Evolutionary conservation across 2,888 invertebrate species (phyloP).

Genomic region (Apocheima hispidaria): DNA sequence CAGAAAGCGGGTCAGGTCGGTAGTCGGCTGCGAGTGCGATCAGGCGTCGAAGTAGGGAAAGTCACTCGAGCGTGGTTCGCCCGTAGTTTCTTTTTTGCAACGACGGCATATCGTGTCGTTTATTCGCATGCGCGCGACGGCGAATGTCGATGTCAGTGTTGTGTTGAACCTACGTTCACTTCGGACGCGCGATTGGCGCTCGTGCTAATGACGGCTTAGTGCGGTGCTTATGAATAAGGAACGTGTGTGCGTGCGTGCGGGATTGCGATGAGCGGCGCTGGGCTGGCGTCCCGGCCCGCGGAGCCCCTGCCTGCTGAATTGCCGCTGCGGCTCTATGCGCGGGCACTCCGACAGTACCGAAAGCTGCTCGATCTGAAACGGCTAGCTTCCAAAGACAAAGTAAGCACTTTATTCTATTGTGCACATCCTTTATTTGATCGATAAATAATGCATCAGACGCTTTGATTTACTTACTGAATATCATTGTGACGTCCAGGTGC

Average conservation of each 20-base stretch:
- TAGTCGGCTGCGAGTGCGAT: slow-evolving; percentile 49
- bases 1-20: slow-evolving; percentile 80
- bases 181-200: slow-evolving; percentile 81
- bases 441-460: slow-evolving; percentile 37
- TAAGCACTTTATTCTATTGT: slow-evolving; percentile 60
- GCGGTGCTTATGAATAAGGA: slow-evolving; percentile 69
- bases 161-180: slow-evolving; percentile 81
- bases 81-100: slow-evolving; percentile 79
- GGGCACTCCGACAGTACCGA: slow-evolving; percentile 88
- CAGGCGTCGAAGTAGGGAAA: slow-evolving; percentile 70
- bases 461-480: slow-evolving; percentile 37
- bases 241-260: slow-evolving; percentile 62
- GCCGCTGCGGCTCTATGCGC: slow-evolving; percentile 84
- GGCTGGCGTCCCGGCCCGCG: slow-evolving; percentile 71
- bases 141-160: slow-evolving; percentile 75
- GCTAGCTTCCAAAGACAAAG: slow-evolving; percentile 82
- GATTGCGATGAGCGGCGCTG: slow-evolving; percentile 74
- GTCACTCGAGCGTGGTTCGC: slow-evolving; percentile 67
- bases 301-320: slow-evolving; percentile 69
- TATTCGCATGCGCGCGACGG: slow-evolving; percentile 76
- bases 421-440: slow-evolving; percentile 33
- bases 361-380: slow-evolving; percentile 86
- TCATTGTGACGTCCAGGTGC: slow-evolving; percentile 34
- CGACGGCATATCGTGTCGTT: slow-evolving; percentile 56
- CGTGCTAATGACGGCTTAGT: slow-evolving; percentile 59